phyloP scores from a whole-genome alignment of 2,797 vertebrate species.

The Cynopterus sphinx region DNA sequence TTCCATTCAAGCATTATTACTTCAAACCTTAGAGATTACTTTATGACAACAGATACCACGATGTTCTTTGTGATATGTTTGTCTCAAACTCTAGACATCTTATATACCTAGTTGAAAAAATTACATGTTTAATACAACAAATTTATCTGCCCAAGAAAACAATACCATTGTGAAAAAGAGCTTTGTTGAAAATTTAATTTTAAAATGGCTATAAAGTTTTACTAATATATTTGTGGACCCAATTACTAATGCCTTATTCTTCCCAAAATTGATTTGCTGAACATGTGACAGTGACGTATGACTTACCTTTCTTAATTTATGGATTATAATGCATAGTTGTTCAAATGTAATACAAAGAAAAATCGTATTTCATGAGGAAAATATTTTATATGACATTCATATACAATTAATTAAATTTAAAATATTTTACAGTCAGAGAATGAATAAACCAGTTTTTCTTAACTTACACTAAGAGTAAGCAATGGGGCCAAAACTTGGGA shows the following conservation, averaged over 20 bases:
- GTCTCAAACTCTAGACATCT: not conserved
- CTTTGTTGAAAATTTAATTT: not conserved
- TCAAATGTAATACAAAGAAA: no score
- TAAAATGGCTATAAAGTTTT: not conserved
- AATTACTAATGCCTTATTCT: not conserved
- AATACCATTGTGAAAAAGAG: not conserved
- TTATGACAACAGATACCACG: not conserved
- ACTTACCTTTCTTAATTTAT: no score
- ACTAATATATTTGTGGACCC: not conserved
- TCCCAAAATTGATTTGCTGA: not conserved
- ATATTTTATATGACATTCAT: no score
- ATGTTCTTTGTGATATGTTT: not conserved
- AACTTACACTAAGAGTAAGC: no score
- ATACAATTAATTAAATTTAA: no score
- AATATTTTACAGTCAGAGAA: no score
- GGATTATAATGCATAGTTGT: no score
- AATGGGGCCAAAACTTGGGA: no score
- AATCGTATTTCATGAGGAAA: no score
- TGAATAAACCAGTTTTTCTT: no score
- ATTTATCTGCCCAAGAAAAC: not conserved
- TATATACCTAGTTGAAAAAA: not conserved
- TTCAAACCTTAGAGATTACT: not conserved
- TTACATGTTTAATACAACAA: slow-evolving; percentile 27
- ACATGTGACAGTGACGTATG: no score
- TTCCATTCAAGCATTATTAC: not conserved